Percentiles rank a stretch among this genome's conserved stretches.
Conservation (phyloP, 2,113 vertebrate genomes). For the Sprattus sprattus region DNA sequence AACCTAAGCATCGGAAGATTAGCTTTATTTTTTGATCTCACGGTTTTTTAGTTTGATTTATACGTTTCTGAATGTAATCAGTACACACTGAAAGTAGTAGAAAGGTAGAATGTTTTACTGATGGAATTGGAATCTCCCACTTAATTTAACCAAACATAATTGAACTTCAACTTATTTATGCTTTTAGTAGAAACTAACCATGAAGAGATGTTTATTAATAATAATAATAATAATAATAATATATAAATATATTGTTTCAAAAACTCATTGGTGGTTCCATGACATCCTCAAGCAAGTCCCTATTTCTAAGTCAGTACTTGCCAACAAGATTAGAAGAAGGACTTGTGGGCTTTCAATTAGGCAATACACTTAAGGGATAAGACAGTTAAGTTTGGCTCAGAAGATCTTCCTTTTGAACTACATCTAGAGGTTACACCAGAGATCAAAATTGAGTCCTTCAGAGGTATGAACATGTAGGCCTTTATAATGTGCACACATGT, state of each 20-base stretch:
- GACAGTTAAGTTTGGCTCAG: background rate
- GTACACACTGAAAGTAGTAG: too few species aligned
- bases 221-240: too few species aligned
- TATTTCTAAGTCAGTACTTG: background rate
- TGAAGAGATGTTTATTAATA: too few species aligned
- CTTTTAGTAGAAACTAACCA: too few species aligned
- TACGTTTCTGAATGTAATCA: too few species aligned
- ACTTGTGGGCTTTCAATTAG: background rate
- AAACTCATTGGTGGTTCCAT: background rate
- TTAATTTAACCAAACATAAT: background rate
- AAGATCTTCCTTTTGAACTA: conserved; percentile 11
- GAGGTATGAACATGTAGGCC: background rate
- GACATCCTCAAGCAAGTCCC: background rate
- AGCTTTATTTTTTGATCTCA: too few species aligned
- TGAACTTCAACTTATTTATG: background rate
- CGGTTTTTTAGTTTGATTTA: too few species aligned
- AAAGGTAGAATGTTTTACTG: background rate
- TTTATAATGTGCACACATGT: background rate
- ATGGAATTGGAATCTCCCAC: background rate
- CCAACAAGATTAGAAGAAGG: background rate
- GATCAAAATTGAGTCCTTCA: background rate
- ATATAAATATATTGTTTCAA: too few species aligned
- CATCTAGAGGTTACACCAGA: background rate
- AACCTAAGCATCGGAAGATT: background rate
- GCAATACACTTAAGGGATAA: background rate